A percentile compares a stretch with the other conserved stretches of the same genome.
phyloP scores from a whole-genome alignment of 2,888 invertebrate species.

The Nomada ruficornis region DNA sequence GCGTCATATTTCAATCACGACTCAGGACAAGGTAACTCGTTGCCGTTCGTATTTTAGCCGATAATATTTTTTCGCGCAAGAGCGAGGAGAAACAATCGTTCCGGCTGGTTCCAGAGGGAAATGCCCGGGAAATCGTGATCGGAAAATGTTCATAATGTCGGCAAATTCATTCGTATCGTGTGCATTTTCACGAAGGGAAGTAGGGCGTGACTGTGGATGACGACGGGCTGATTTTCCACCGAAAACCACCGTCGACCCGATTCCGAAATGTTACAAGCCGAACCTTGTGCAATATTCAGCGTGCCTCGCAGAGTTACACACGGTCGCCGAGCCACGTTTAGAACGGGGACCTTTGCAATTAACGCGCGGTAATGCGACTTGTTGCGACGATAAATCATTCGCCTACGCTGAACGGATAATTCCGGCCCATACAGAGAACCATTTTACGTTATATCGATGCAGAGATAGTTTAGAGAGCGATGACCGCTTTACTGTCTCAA shows the following conservation, averaged over 20 bases:
- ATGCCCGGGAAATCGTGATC: background rate
- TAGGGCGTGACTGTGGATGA: constrained; percentile 45
- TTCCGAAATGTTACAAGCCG: constrained; percentile 28
- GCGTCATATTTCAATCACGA: background rate
- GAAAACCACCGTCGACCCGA: constrained; percentile 56
- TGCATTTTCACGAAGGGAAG: constrained; percentile 39
- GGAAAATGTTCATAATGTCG: background rate
- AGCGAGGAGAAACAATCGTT: constrained; percentile 6
- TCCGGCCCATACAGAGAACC: background rate
- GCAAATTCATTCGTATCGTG: constrained; percentile 15
- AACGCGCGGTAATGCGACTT: constrained; percentile 59
- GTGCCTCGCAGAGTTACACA: constrained; percentile 21
- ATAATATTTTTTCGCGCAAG: background rate
- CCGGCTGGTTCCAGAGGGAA: constrained; percentile 20
- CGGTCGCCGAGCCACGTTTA: constrained; percentile 18
- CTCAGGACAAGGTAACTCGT: background rate
- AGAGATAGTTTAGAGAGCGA: background rate
- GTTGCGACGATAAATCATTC: constrained; percentile 55
- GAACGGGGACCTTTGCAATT: constrained; percentile 52
- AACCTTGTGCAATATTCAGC: constrained; percentile 51
- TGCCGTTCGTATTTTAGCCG: background rate
- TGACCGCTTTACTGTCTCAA: background rate
- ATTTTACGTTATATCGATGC: background rate
- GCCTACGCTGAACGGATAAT: constrained; percentile 28
- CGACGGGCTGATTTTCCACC: constrained; percentile 52